Evolutionary conservation across 2,113 vertebrate genomes (phyloP).

Genomic region (Percopsis transmontana): DNA sequence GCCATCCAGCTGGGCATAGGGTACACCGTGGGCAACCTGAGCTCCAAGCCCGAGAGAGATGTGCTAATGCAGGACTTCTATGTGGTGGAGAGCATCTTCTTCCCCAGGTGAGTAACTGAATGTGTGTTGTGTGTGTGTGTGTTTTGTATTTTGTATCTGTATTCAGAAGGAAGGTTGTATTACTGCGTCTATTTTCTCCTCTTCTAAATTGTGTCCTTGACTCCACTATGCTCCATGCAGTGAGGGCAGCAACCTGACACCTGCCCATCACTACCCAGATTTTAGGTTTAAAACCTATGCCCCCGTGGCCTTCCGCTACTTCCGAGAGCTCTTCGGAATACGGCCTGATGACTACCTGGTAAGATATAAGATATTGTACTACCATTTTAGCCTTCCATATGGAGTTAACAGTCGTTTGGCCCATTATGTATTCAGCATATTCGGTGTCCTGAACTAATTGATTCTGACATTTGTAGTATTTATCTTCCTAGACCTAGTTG

Average conservation of each 20-base stretch:
- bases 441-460: background rate
- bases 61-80: conserved; percentile 99
- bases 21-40: conserved; percentile 96
- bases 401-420: no score
- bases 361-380: conserved; percentile 40
- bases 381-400: background rate
- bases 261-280: conserved; percentile 94
- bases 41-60: conserved; percentile 97
- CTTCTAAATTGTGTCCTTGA: background rate
- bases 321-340: conserved; percentile 97
- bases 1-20: conserved; percentile 98
- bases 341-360: conserved; percentile 98
- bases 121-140: background rate
- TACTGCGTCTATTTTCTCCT: background rate
- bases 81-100: conserved; percentile 97
- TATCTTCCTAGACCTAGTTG: no score
- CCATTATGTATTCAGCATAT: background rate
- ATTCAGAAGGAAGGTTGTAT: background rate
- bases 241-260: conserved; percentile 97
- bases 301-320: conserved; percentile 95
- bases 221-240: conserved; percentile 68
- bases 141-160: background rate
- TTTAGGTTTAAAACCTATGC: conserved; percentile 99
- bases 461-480: no score
- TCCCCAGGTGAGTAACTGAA: conserved; percentile 81